Conservation (phyloP, 2,888 invertebrate genomes). For the Xanthostigma xanthostigma region DNA sequence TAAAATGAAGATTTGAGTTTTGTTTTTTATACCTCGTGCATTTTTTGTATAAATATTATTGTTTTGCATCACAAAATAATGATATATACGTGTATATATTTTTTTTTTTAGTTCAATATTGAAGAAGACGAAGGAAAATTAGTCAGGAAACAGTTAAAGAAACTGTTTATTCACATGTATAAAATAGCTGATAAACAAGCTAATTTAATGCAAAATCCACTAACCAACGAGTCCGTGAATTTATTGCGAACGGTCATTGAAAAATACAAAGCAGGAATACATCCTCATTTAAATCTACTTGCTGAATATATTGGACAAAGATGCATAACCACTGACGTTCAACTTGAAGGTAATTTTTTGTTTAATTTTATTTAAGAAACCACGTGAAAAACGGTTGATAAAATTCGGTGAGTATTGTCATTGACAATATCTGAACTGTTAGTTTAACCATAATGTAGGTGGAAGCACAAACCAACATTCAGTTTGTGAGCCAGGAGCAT, state of each 20-base stretch:
- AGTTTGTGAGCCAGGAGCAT: no score
- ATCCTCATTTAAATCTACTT: constrained; percentile 19
- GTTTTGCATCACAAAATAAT: no score
- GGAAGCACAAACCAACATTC: no score
- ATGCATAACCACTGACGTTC: constrained; percentile 15
- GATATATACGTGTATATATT: no score
- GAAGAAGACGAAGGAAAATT: constrained; percentile 19
- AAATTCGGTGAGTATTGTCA: no score
- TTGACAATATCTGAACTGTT: no score
- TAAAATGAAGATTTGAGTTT: background rate
- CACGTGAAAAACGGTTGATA: no score
- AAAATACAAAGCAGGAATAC: constrained; percentile 19
- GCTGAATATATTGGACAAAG: constrained; percentile 21
- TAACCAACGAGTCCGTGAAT: constrained; percentile 13
- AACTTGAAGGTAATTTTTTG: constrained; percentile 18
- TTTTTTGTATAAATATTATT: no score
- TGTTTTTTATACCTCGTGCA: background rate
- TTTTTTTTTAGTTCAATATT: constrained; percentile 17
- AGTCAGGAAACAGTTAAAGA: constrained; percentile 18
- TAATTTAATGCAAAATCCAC: background rate
- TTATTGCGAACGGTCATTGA: constrained; percentile 17
- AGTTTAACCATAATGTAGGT: no score
- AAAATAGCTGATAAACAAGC: constrained; percentile 18
- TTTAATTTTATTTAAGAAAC: background rate
- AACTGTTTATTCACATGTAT: constrained; percentile 18